phyloP scores from a whole-genome alignment of 92 coral and sea anemone genomes.

The Zoanthus solanderi region DNA sequence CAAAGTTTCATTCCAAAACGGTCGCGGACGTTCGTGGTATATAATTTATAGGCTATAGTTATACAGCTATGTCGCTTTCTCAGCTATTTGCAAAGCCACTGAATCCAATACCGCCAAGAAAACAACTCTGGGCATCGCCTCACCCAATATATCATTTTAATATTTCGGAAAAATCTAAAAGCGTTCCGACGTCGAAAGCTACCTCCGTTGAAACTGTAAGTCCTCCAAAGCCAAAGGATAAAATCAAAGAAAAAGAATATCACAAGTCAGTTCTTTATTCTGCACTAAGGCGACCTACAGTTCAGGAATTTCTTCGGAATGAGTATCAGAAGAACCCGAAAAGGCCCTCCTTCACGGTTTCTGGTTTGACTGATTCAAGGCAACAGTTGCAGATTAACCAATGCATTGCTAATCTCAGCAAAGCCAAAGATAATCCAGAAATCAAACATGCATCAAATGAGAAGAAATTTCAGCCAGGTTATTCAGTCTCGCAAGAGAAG shows the following conservation, averaged over 20 bases:
- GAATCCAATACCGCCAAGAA: conserved; percentile 55
- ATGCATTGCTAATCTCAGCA: neutral
- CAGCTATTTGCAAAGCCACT: conserved; percentile 68
- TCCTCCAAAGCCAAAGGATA: neutral
- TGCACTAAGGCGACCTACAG: conserved; percentile 62
- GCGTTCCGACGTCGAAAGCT: neutral
- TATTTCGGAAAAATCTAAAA: neutral
- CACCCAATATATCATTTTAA: neutral
- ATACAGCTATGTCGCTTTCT: conserved; percentile 28
- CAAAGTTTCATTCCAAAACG: no score
- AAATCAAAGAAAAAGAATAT: neutral
- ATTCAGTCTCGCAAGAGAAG: neutral
- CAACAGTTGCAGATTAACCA: conserved; percentile 12
- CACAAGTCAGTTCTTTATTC: conserved; percentile 60
- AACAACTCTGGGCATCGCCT: conserved; percentile 74
- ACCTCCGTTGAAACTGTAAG: neutral
- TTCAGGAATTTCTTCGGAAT: conserved; percentile 75
- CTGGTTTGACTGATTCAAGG: conserved; percentile 32
- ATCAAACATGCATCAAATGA: neutral
- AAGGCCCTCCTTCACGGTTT: neutral
- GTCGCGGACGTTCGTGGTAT: no score
- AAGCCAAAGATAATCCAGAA: conserved; percentile 10
- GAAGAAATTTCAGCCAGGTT: neutral
- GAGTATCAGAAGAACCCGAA: conserved; percentile 60
- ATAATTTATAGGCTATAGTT: no score